Evolutionary conservation across 37 sponge, comb jelly and placozoan species (phyloP), one percentile per base, ranked within the genome.

Genomic region (Corticium candelabrum): DNA sequence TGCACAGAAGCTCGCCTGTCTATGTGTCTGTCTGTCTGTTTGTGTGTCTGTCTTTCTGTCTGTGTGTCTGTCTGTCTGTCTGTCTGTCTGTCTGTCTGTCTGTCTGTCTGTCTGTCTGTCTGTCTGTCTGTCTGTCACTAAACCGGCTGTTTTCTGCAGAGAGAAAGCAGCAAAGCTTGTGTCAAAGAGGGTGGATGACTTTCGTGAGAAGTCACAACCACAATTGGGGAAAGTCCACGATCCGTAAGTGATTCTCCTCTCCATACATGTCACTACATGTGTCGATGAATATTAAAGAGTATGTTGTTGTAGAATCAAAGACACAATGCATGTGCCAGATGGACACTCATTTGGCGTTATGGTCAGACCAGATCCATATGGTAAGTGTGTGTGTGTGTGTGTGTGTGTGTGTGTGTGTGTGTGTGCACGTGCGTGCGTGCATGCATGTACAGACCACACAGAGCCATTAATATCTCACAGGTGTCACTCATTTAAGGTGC

Each of bases 201-300:
- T 91, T 75, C 79, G 90, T 74, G 95, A 94, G 79, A 87, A 85
- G 37, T 84, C 84, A 3, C 90, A 88, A 41, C 99, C 90, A 34
- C 96, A 99, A 77, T 72, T 99, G 41, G 99, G 95, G 31, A 82
- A 91, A 56, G 95, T 94, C 34, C 88, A 87, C 77, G 92, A 94
- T 73, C 90, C 94, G 90, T 90, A 50, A 86, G 86, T 40, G 33
- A 50, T n/a, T n/a, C n/a, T n/a, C n/a, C n/a, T n/a, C n/a, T n/a
- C n/a, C n/a, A n/a, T n/a, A n/a, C n/a, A n/a, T n/a, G n/a, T n/a
- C n/a, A n/a, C n/a, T n/a, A n/a, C n/a, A n/a, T n/a, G n/a, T n/a
- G n/a, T n/a, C n/a, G n/a, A n/a, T n/a, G n/a, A n/a, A n/a, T n/a
- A n/a, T n/a, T n/a, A n/a, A n/a, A n/a, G n/a, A n/a, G n/a, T n/a